Evolutionary conservation across 2,113 vertebrate genomes (phyloP).

Genomic region (Phycodurus eques): DNA sequence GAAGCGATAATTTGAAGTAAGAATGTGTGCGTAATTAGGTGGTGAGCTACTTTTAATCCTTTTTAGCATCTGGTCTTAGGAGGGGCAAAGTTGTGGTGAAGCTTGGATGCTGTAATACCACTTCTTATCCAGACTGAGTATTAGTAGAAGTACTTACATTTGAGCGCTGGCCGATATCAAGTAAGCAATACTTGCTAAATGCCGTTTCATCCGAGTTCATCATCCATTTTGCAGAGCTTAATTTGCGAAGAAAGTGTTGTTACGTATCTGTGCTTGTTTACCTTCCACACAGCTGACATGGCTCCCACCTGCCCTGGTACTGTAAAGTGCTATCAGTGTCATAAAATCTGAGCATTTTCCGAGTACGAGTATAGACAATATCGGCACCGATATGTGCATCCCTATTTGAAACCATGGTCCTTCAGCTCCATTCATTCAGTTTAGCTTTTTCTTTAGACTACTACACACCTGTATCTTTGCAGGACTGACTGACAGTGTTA

Average conservation of each 20-base stretch:
- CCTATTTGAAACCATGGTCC: too few species aligned
- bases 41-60: background rate
- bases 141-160: too few species aligned
- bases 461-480: background rate
- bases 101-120: background rate
- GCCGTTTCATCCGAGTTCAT: background rate
- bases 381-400: too few species aligned
- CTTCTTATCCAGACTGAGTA: background rate
- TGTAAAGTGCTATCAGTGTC: too few species aligned
- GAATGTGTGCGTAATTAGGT: conserved; percentile 28
- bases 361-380: too few species aligned
- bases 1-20: conserved; percentile 17
- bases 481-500: background rate
- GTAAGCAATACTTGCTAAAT: background rate
- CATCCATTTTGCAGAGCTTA: background rate
- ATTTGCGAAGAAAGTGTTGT: background rate
- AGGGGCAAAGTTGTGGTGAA: background rate
- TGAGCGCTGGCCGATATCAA: too few species aligned
- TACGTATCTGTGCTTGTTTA: too few species aligned
- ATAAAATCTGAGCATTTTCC: too few species aligned
- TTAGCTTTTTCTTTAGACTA: too few species aligned
- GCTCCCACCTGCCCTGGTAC: too few species aligned
- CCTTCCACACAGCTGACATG: too few species aligned
- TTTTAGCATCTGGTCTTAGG: conserved; percentile 1
- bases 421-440: too few species aligned